Conservation (phyloP, 2,113 vertebrate species). For the Verasper variegatus region DNA sequence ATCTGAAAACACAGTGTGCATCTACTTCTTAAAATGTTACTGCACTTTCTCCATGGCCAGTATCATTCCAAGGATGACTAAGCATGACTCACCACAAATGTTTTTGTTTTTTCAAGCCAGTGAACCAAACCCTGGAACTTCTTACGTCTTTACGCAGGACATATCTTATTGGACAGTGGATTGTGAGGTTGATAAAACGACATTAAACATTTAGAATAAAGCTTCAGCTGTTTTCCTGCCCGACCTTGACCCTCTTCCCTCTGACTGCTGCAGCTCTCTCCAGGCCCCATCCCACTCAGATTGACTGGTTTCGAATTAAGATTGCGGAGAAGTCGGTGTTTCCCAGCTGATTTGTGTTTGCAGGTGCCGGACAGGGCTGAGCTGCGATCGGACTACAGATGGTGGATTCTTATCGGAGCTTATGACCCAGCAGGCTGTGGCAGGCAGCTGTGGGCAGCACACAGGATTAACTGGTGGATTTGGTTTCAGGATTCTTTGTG, state of each 20-base stretch:
- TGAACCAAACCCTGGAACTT: too few species aligned
- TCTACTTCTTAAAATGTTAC: too few species aligned
- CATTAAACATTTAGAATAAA: too few species aligned
- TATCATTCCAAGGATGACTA: not conserved
- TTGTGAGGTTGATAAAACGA: too few species aligned
- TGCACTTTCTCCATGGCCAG: too few species aligned
- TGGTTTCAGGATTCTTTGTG: constrained; percentile 27
- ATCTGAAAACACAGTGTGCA: too few species aligned
- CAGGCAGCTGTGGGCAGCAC: constrained; percentile 41
- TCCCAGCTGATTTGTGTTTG: constrained; percentile 33
- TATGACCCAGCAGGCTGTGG: constrained; percentile 34
- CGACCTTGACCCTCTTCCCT: constrained; percentile 1
- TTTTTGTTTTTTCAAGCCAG: not conserved
- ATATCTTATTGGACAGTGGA: not conserved
- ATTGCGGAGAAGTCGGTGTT: not conserved
- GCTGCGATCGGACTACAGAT: constrained; percentile 38
- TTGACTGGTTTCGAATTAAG: constrained; percentile 17
- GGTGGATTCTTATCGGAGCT: constrained; percentile 4
- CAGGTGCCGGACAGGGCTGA: constrained; percentile 20
- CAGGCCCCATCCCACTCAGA: not conserved
- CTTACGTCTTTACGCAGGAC: not conserved
- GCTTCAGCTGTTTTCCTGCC: not conserved
- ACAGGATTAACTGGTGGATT: constrained; percentile 39
- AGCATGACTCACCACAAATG: not conserved
- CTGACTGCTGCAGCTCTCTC: not conserved